Base-by-base conservation (phyloP, 1,140 invertebrate genomes). In the Hycleus phaleratus region DNA sequence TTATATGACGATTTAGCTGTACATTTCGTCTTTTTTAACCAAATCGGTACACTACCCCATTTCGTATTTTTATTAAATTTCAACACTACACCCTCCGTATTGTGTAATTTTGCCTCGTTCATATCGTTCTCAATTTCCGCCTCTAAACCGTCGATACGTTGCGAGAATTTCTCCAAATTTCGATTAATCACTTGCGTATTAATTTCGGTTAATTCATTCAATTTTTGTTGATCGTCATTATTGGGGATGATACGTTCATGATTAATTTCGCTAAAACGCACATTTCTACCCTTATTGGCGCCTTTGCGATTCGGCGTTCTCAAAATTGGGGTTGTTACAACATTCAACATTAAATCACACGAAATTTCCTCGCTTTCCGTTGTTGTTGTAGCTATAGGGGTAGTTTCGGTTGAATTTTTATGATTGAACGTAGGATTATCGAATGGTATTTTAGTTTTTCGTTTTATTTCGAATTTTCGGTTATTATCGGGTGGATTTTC, bases 111-210 rank as follows among this genome's bases (percentile, higher is more conserved):
- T 1, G 61, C 61, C 49, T 71, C 68, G 38, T 71, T 71, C n/a
- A 71, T 68, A 26, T 69, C 66, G 49, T 71, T 71, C 50, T 71
- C 70, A 4, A 71, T 62, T 59, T 70, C 64, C 2, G 70, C 70
- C 50, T 71, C 62, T 45, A 58, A 71, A 18, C 26, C 56, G 10
- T 71, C 68, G 9, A 71, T 55, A 26, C 52, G 62, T 46, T 65
- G 62, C 4, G 63, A 54, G 8, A 71, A 64, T 10, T 56, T 49
- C 9, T 51, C 45, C n/a, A 57, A 24, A 26, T 55, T 43, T 38
- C 58, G 46, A 24, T 52, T 39, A 11, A 63, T 60, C 0, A 63
- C 53, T 49, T 46, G 42, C 2, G 46, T 54, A 40, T 68, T 60
- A 9, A 66, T 58, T 47, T 66, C 61, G 38, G 60, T 57, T 32